Evolutionary conservation across 2,113 vertebrate genomes (phyloP).

Genomic region (Grammomys surdaster): DNA sequence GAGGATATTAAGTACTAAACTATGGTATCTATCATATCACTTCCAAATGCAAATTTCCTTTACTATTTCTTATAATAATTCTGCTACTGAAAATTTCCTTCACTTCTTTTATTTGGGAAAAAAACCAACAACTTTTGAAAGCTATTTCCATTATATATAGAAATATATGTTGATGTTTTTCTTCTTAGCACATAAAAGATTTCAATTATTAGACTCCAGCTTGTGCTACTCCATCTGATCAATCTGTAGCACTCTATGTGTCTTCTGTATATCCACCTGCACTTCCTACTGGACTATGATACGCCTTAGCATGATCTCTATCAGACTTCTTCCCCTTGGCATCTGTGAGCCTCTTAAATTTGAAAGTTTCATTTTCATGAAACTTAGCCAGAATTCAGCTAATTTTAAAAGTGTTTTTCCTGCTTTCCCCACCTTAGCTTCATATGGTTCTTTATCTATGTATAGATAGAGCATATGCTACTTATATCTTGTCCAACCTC

Average conservation of each 20-base stretch:
- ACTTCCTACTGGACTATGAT: not conserved
- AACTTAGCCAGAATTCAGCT: not conserved
- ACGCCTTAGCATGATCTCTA: not conserved
- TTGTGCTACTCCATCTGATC: not conserved
- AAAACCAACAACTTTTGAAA: not conserved
- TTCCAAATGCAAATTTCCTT: constrained; percentile 29
- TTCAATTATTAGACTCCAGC: not conserved
- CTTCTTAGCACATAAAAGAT: not conserved
- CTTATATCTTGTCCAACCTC: not conserved
- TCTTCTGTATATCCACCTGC: not conserved
- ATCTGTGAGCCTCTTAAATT: not conserved
- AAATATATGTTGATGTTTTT: constrained; percentile 3
- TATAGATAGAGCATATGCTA: not conserved
- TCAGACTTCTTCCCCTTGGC: not conserved
- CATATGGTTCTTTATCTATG: not conserved
- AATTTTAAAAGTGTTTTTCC: not conserved
- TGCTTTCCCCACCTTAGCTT: not conserved
- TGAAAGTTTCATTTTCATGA: not conserved
- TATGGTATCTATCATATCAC: not conserved
- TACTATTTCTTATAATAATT: constrained; percentile 37
- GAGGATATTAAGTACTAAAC: not conserved
- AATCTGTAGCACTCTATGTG: not conserved
- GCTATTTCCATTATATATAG: not conserved
- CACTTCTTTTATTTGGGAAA: not conserved
- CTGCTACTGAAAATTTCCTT: not conserved